Conservation (phyloP, 2,797 vertebrate species). For the Liparis tanakae region DNA sequence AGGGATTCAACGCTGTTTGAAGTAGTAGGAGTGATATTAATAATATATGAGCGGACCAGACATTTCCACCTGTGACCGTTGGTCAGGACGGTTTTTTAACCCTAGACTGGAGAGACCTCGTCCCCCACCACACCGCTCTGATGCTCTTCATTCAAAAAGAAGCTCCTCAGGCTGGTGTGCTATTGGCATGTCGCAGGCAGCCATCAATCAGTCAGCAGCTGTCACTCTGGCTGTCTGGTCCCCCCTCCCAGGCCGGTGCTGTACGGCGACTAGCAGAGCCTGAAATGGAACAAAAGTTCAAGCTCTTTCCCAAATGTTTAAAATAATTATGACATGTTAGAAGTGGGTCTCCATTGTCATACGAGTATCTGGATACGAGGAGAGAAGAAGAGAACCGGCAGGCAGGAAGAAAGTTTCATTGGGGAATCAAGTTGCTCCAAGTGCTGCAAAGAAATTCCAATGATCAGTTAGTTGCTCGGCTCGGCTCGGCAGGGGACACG, state of each 20-base stretch:
- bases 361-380: not conserved
- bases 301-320: not conserved
- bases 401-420: constrained; percentile 24
- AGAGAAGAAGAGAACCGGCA: constrained; percentile 5
- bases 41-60: no score
- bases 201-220: not conserved
- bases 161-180: not conserved
- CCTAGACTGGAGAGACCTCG: not conserved
- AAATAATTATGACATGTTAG: no score
- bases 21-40: no score
- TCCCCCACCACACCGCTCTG: not conserved
- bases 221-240: not conserved
- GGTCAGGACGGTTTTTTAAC: not conserved
- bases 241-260: not conserved
- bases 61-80: not conserved
- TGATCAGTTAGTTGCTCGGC: constrained; percentile 21
- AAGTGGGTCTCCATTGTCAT: not conserved
- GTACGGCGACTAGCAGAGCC: not conserved
- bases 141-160: not conserved
- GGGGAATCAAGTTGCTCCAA: constrained; percentile 38
- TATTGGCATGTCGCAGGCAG: not conserved
- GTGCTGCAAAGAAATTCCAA: no score
- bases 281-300: not conserved
- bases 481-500: constrained; percentile 23
- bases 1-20: not conserved